phyloP scores from a whole-genome alignment of 2,113 vertebrate species.

The Pelvicachromis taeniatus region DNA sequence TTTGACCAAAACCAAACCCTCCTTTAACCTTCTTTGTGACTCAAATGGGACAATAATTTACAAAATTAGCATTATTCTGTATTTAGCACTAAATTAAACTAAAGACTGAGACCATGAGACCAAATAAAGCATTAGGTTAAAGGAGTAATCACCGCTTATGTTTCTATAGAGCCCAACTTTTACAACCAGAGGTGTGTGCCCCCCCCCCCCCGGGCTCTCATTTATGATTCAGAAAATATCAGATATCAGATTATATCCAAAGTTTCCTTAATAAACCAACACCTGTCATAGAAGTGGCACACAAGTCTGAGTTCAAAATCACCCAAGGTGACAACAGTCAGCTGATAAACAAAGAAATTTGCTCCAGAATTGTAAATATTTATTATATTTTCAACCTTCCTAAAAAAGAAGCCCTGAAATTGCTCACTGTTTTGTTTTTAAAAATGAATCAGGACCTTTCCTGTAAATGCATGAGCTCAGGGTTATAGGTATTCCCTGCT shows the following conservation, averaged over 20 bases:
- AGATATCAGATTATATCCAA: neutral
- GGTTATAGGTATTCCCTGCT: neutral
- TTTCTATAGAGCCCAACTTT: too few relatives aligned
- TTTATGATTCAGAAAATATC: neutral
- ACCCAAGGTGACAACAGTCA: neutral
- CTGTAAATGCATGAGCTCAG: neutral
- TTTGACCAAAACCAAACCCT: neutral
- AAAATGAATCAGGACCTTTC: neutral
- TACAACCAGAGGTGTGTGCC: too few relatives aligned
- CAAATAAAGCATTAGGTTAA: neutral
- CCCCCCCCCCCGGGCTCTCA: too few relatives aligned
- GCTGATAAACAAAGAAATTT: neutral
- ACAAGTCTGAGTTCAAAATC: neutral
- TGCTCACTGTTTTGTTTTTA: neutral
- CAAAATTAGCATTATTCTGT: neutral
- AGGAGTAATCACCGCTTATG: neutral
- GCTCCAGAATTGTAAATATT: neutral
- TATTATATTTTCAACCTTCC: neutral
- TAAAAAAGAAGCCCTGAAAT: neutral
- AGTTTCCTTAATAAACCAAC: neutral
- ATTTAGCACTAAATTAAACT: neutral
- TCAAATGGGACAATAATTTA: neutral
- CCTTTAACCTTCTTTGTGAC: neutral
- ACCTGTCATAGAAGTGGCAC: neutral
- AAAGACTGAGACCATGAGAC: neutral